phyloP scores from a whole-genome alignment of 1,140 invertebrate species.

The Sesamia nonagrioides region DNA sequence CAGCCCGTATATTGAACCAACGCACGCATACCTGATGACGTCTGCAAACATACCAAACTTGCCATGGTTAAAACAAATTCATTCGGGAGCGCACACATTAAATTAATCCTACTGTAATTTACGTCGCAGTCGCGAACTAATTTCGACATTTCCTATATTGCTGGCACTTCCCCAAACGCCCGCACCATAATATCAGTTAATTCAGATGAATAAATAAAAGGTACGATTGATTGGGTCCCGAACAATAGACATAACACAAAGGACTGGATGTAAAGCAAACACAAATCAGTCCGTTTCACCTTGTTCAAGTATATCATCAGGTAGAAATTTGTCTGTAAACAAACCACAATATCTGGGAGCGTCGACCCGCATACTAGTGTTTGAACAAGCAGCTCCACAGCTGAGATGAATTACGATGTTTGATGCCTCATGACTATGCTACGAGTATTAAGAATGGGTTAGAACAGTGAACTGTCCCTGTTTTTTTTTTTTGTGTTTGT shows the following conservation, averaged over 20 bases:
- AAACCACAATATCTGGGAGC: constrained; percentile 57
- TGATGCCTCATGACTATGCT: constrained; percentile 33
- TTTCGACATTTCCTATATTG: not conserved
- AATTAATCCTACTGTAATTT: constrained; percentile 22
- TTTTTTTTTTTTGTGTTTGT: too few relatives aligned
- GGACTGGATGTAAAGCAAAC: constrained; percentile 53
- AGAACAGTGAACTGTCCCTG: too few relatives aligned
- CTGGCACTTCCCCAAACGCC: not conserved
- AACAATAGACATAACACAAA: constrained; percentile 44
- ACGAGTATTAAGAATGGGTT: not conserved
- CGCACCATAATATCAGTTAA: constrained; percentile 41
- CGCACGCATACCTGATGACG: constrained; percentile 2
- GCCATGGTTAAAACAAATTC: constrained; percentile 35
- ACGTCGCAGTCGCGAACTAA: constrained; percentile 11
- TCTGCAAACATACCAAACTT: constrained; percentile 20
- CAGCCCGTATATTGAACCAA: not conserved
- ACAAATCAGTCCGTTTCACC: constrained; percentile 57
- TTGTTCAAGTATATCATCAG: constrained; percentile 57
- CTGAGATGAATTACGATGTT: constrained; percentile 24
- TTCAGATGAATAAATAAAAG: constrained; percentile 47
- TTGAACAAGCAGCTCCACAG: constrained; percentile 27
- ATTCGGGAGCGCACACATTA: constrained; percentile 19
- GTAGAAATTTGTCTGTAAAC: constrained; percentile 62
- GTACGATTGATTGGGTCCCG: constrained; percentile 46
- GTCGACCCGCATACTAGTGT: constrained; percentile 58